phyloP scores from a whole-genome alignment of 2,888 invertebrate species.

The Lasioglossum lativentre region DNA sequence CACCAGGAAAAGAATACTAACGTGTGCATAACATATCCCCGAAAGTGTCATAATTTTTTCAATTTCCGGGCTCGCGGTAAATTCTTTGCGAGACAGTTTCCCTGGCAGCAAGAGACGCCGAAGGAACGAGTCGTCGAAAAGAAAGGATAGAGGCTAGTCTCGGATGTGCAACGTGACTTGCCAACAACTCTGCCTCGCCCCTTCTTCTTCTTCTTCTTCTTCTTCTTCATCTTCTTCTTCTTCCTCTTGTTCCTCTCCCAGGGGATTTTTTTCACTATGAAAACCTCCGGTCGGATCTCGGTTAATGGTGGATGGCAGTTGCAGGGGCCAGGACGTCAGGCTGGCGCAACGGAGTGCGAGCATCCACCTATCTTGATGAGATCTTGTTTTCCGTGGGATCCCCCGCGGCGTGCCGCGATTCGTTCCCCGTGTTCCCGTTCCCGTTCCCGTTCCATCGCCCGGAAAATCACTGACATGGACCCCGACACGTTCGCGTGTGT shows the following conservation, averaged over 20 bases:
- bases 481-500: slow-evolving; percentile 41
- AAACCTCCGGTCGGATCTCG: slow-evolving; percentile 62
- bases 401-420: slow-evolving; percentile 79
- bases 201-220: slow-evolving; percentile 12
- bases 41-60: background rate
- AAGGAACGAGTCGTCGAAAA: slow-evolving; percentile 22
- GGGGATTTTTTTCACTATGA: slow-evolving; percentile 49
- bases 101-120: background rate
- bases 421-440: slow-evolving; percentile 77
- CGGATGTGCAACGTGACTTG: slow-evolving; percentile 68
- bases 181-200: slow-evolving; percentile 61
- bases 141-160: slow-evolving; percentile 40
- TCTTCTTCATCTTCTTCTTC: background rate
- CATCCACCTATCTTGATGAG: slow-evolving; percentile 83
- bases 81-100: background rate
- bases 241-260: slow-evolving; percentile 4
- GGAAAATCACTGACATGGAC: slow-evolving; percentile 71
- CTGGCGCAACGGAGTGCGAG: slow-evolving; percentile 77
- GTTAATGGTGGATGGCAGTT: slow-evolving; percentile 80
- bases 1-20: too few relatives aligned
- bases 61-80: background rate
- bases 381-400: slow-evolving; percentile 82
- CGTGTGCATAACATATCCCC: too few relatives aligned
- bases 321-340: slow-evolving; percentile 71
- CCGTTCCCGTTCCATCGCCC: slow-evolving; percentile 71